Evolutionary conservation across 1,140 invertebrate species (phyloP).

Genomic region (Lethrus apterus): DNA sequence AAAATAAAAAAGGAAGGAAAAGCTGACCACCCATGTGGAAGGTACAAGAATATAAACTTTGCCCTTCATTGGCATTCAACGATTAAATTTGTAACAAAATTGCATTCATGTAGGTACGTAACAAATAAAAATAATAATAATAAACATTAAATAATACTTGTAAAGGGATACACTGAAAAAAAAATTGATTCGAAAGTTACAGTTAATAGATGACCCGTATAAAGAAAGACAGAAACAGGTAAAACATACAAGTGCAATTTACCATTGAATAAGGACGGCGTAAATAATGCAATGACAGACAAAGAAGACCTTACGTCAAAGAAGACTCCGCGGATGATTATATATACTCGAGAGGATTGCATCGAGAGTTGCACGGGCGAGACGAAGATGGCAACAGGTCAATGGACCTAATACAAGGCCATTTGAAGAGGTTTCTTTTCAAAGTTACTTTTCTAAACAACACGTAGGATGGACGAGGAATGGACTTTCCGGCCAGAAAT

Average conservation of each 20-base stretch:
- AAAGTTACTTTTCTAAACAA: slow-evolving; percentile 7
- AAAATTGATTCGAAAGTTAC: slow-evolving; percentile 11
- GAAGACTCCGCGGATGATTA: background rate
- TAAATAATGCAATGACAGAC: slow-evolving; percentile 11
- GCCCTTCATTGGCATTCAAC: no score
- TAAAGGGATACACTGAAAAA: no score
- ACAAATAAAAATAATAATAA: no score
- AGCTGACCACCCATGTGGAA: no score
- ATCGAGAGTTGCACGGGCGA: background rate
- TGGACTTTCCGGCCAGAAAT: no score
- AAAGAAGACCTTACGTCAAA: slow-evolving; percentile 4
- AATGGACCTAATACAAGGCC: slow-evolving; percentile 19
- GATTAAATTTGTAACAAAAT: no score
- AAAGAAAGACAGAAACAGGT: slow-evolving; percentile 12
- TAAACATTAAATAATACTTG: no score
- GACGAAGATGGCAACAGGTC: slow-evolving; percentile 14
- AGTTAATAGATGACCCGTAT: slow-evolving; percentile 8
- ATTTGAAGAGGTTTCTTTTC: slow-evolving; percentile 10
- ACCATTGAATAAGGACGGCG: slow-evolving; percentile 5
- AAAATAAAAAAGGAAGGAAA: no score
- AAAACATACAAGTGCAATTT: slow-evolving; percentile 13
- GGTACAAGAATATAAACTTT: background rate
- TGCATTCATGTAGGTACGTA: no score
- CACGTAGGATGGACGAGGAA: no score
- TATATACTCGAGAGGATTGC: background rate